Base-by-base conservation (phyloP, 2,797 vertebrate genomes). In the Bufotes viridis region DNA sequence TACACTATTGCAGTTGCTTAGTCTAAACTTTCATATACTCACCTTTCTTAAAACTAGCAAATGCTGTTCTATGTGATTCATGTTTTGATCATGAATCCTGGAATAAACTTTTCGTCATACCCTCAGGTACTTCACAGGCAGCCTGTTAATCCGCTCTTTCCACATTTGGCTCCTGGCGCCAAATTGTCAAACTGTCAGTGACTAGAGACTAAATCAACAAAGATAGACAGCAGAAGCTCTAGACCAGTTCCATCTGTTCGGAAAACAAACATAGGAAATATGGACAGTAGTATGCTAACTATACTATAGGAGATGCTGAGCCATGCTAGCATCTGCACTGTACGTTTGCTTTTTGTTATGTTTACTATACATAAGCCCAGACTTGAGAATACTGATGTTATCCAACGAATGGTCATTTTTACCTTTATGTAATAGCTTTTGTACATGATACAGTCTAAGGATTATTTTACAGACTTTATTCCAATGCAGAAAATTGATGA, bases 131-230 rank as follows among this genome's bases (percentile, higher is more conserved):
- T 88, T 84, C 87, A 84, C 80, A 61, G 87, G 53, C 65, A 84
- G 82, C 55, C 87, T 84, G 87, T 63, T 84, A 88, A 88, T 84
- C 82, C 67, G 76, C 65, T 88, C 76, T 84, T 78, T 84, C 58
- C 24, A 84, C 69, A 84, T 88, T 88, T 88, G 76, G 87, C 87
- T 88, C n/a, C 82, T 84, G 87, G 87, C 87, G 84, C 87, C 61
- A 60, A 88, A 84, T 84, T 88, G 82, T 84, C 87, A 88, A 87
- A 88, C 87, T 88, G 87, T 88, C 75, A 84, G 20, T 79, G 87
- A 55, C n/a, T 29, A 69, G 87, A 88, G 82, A 80, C 82, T 84
- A 84, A 80, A 88, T 88, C 65, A 88, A 84, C 82, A 88, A 63
- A 88, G 81, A 88, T 78, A 87, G 81, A 82, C 74, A 79, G 81